These are phyloP conservation scores for Taeniopygia guttata DNA, from an alignment of 2,797 vertebrate genomes.

Conservation along the genomic window DNA sequence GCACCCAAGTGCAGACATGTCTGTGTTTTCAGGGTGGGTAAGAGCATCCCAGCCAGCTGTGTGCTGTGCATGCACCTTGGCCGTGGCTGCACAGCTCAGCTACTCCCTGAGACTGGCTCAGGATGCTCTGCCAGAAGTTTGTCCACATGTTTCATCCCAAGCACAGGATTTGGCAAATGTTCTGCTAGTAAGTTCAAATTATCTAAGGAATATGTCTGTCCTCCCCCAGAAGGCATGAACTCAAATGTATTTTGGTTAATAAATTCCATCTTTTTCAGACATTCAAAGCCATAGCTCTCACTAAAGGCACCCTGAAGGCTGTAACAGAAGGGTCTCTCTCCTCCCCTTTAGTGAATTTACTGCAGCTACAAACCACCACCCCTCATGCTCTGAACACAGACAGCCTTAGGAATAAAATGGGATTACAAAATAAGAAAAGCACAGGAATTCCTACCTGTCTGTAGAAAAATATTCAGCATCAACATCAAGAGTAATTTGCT, in stretches of 20 bases:
- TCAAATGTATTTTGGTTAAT: background rate
- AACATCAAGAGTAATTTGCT: background rate
- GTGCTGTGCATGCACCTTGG: background rate
- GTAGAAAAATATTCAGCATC: background rate
- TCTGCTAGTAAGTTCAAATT: background rate
- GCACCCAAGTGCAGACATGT: background rate
- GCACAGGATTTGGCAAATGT: background rate
- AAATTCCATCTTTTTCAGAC: background rate
- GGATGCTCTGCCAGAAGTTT: background rate
- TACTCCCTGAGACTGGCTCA: background rate
- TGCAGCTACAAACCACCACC: background rate
- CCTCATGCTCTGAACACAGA: background rate
- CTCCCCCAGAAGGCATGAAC: background rate
- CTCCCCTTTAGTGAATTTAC: background rate
- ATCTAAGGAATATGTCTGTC: background rate
- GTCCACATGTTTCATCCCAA: background rate
- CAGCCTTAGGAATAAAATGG: background rate
- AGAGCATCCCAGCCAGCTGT: background rate
- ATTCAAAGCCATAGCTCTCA: background rate
- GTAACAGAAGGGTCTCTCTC: background rate
- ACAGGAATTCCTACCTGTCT: background rate
- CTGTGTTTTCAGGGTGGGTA: background rate
- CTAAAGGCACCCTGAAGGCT: background rate
- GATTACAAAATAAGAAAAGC: background rate
- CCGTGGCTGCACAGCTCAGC: fast-evolving